Evolutionary conservation across 2,888 invertebrate genomes (phyloP), one percentile per base, ranked within the genome.

Genomic region (Andrena camellia): DNA sequence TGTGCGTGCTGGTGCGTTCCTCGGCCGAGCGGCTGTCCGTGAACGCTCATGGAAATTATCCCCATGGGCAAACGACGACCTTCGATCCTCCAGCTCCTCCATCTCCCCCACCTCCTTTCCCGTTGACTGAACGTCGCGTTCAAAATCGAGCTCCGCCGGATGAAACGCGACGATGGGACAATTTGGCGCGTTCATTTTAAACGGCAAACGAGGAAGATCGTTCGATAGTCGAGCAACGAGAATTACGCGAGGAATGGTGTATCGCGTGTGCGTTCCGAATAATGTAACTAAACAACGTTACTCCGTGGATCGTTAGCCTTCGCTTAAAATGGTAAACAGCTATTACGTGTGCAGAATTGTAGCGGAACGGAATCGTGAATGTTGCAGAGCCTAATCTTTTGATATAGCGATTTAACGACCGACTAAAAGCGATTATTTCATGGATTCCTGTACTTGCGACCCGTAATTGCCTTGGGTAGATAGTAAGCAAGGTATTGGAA

Each of bases 41-140:
- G 48, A 23, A 26, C 67, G 83, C 62, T 42, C 63, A 80, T 82
- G 85, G 85, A 88, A 88, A 88, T 88, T 88, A 88, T 88, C 72
- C 89, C 88, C 80, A 52, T 42, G 54, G 87, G 88, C 89, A 66
- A 85, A 60, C 67, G 62, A 68, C 79, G 85, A 89, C 87, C 89
- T 85, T 81, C 89, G 81, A 88, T 88, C 67, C 63, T 78, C 72
- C 42, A 20, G 29, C 6, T 23, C 13, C 26, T 42, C 54, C 23
- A 29, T 23, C 48, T n/a, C 6, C n/a, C 13, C 26, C 33, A 35
- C 17, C 35, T 29, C 48, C 17, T 73, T 78, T 76, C n/a, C 52
- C n/a, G 26, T 17, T 33, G 7, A 35, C 62, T 23, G 13, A 50
- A 52, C 52, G 26, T 60, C 52, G 26, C 2, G 31, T 17, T 42